These are phyloP conservation scores for Chionis minor DNA, from an alignment of 2,113 vertebrate species.

Conservation along the genomic window DNA sequence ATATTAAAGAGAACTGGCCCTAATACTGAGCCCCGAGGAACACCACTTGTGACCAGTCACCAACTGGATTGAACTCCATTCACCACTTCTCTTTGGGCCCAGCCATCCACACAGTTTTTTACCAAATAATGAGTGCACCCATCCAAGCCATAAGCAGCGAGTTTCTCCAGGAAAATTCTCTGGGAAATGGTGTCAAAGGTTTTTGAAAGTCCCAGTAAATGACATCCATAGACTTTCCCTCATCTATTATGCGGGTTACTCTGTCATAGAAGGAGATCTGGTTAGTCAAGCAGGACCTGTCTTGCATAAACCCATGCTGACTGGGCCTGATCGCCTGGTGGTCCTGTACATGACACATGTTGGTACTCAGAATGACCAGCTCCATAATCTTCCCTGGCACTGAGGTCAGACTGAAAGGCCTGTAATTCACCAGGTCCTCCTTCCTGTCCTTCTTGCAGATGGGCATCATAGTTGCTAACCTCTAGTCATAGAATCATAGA, in stretches of 20 bases:
- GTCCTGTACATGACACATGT: too few species aligned
- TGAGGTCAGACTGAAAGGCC: neutral
- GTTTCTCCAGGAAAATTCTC: neutral
- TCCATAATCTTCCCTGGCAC: neutral
- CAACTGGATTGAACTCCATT: neutral
- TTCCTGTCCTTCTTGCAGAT: neutral
- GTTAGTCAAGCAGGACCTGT: neutral
- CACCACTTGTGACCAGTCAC: neutral
- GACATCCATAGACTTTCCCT: too few species aligned
- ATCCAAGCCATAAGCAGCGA: neutral
- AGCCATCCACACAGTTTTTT: neutral
- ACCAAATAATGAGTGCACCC: fast-evolving
- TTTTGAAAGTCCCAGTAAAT: too few species aligned
- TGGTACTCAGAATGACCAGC: neutral
- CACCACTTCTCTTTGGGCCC: neutral
- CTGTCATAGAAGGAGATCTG: neutral
- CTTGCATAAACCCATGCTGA: neutral
- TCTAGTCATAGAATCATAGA: neutral
- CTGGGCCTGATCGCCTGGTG: neutral
- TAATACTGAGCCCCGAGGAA: neutral
- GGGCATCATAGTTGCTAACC: neutral
- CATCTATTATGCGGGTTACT: neutral
- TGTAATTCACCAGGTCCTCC: neutral
- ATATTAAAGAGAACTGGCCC: neutral
- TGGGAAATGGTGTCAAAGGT: too few species aligned